Evolutionary conservation across 2,888 invertebrate species (phyloP), one percentile per base, ranked within the genome.

Genomic region (Pristionchus entomophagus): DNA sequence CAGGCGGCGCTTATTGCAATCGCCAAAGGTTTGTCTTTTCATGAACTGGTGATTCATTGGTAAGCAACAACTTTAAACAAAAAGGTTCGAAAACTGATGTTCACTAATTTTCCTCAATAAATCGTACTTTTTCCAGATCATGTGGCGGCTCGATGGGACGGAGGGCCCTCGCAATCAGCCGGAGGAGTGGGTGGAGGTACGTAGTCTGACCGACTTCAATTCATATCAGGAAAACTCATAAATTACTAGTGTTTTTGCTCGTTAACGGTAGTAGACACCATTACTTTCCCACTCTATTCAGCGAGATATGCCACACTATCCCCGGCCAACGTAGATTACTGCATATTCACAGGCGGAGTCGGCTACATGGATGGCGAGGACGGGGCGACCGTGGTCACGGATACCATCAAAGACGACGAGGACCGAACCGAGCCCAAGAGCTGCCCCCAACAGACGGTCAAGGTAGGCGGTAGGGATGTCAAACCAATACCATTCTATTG

Each of bases 91-190:
- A 56, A 56, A 56, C 56, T n/a, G n/a, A n/a, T n/a, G n/a, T n/a
- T n/a, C n/a, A n/a, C n/a, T n/a, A n/a, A n/a, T n/a, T n/a, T n/a
- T n/a, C n/a, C n/a, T n/a, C n/a, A n/a, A n/a, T n/a, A n/a, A n/a
- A n/a, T n/a, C n/a, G n/a, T n/a, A n/a, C n/a, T 19, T 22, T 8
- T 80, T 80, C 51, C 78, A 80, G 78, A 80, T 35, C 92, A 93
- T 87, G 92, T 93, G 69, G 91, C 92, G 56, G 91, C 92, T 73
- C 87, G 92, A 88, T 92, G 92, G 92, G 92, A 92, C 88, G 92
- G 92, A 82, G 89, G 90, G 69, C 91, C 91, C 49, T 86, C 91
- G 84, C 91, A 91, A 83, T 89, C 91, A n/a, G 78, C 26, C 4
- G 51, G 51, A 29, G 51, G 51, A 41, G 78, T 26, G 5, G 77